Base-by-base conservation (phyloP, 2,888 invertebrate genomes). In the Eustalomyia histrio region DNA sequence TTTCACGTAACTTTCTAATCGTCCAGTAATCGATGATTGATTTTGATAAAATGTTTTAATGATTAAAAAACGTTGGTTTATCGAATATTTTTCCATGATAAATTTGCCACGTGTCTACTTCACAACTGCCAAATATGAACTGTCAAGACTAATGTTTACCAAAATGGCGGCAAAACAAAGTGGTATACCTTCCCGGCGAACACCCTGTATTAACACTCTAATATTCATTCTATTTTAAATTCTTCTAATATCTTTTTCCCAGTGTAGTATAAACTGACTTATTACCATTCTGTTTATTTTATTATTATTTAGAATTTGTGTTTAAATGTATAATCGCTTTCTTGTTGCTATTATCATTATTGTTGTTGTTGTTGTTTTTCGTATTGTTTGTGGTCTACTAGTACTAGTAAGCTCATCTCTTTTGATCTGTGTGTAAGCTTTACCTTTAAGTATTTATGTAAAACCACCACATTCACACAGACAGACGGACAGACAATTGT, bases 341-440 rank as follows among this genome's bases (percentile, higher is more conserved):
- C 67, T 74, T 64, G 67, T 47, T 58, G 68, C 2, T 53, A 39
- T 14, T 47, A 9, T 65, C 71, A 18, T 71, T 71, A 65, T 64
- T 53, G 52, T 61, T 47, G 47, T 43, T 18, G 53, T 75, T 73
- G 52, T 69, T 71, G 50, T 61, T 47, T 29, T 43, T 52, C 14
- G 12, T 55, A 55, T 39, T 71, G 69, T 74, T 78, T 81, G 80
- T 68, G 60, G 76, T 71, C 64, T 64, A 50, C 73, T 72, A 61
- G 33, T 47, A n/a, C n/a, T n/a, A n/a, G 76, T 43, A 33, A 79
- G 64, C 43, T 72, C 79, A 76, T 69, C 79, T 75, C 72, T 73
- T 75, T 69, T 81, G 81, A 81, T 81, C 81, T 72, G 67, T 73
- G 72, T 79, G 21, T 61, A 68, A 79, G 78, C 72, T 79, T 79